These are phyloP conservation scores for Leptarthrus brevirostris DNA, from an alignment of 2,888 invertebrate species.

Conservation along the genomic window DNA sequence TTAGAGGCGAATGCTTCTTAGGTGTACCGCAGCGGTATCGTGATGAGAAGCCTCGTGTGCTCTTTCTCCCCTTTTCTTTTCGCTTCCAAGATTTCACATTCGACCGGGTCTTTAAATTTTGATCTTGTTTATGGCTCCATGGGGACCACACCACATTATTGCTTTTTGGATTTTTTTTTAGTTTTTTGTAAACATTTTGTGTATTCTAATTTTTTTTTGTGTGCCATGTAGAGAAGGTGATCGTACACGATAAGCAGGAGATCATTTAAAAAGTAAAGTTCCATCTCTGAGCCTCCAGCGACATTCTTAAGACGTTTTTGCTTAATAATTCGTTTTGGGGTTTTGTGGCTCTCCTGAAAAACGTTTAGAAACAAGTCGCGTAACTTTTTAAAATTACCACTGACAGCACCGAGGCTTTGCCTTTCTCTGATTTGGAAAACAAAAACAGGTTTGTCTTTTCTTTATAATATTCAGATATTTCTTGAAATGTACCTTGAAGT, in stretches of 20 bases:
- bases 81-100: not conserved
- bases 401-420: too few relatives aligned
- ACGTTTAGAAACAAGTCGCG: too few relatives aligned
- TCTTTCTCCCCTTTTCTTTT: constrained; percentile 21
- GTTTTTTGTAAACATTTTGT: not conserved
- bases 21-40: not conserved
- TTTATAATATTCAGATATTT: too few relatives aligned
- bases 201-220: constrained; percentile 9
- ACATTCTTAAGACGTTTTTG: constrained; percentile 7
- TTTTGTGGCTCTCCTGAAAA: too few relatives aligned
- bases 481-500: too few relatives aligned
- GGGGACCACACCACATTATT: constrained; percentile 21
- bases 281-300: not conserved
- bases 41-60: constrained; percentile 29
- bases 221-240: not conserved
- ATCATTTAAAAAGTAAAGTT: not conserved
- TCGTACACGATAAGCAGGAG: constrained; percentile 1
- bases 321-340: too few relatives aligned
- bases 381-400: too few relatives aligned
- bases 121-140: constrained; percentile 28
- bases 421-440: too few relatives aligned
- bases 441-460: too few relatives aligned
- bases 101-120: not conserved
- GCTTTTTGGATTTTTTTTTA: constrained; percentile 6
- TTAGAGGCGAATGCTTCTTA: constrained; percentile 11